Base-by-base conservation (phyloP, 2,888 invertebrate genomes). In the Adelognathus sp. region DNA sequence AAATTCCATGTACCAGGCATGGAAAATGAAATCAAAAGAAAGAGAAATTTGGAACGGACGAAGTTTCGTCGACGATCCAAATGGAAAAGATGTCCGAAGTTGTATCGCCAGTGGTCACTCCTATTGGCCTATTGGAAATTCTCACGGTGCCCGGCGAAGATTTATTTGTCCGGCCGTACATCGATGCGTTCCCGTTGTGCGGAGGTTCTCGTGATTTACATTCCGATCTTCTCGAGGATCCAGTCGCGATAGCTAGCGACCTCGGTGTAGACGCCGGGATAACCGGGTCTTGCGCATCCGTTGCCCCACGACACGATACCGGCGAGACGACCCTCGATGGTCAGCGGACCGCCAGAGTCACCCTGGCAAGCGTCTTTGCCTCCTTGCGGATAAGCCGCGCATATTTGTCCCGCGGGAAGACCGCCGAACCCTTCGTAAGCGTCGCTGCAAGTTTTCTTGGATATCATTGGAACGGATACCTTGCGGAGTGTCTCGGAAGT, bases 331-430 rank as follows among this genome's bases (percentile, higher is more conserved):
- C 87, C 86, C 1, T 75, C 67, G 56, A 88, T 81, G 27, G 84
- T 79, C 6, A 88, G 66, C 0, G 87, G 87, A 14, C 88, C 87
- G 64, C 88, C 88, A 18, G 87, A 88, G 66, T 88, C 87, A 63
- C 87, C 86, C 44, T 84, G 84, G 72, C 86, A 87, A 4, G 86
- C 80, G 54, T 84, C 86, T 21, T 82, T 93, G 24, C 94, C 94
- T 3, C 94, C 94, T 77, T 92, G 90, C 1, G 92, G 89, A 1
- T 88, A 88, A 0, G 94, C 94, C n/a, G 94, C 94, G 84, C 94
- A 94, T 4, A 95, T 92, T 2, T 90, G 92, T 0, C 92, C 92
- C 1, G 89, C 87, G 2, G 87, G 86, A 3, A 87, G 31, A n/a
- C 86, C 86, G 16, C 83, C 84, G 41, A 50, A 83, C 2, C 18